Evolutionary conservation across 2,113 vertebrate species (phyloP).

Genomic region (Alces alces): DNA sequence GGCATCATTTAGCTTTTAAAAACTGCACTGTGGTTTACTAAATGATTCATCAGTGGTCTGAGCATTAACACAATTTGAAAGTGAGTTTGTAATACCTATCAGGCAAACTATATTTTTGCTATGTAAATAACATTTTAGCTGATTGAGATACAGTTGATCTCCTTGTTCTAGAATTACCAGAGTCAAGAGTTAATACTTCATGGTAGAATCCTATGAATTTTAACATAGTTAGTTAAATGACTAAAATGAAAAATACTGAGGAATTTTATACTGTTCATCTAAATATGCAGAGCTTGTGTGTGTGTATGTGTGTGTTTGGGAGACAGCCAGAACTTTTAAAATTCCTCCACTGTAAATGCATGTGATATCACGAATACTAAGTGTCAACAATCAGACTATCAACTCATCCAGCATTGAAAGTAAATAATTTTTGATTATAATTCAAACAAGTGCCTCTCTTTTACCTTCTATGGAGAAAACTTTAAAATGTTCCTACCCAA

Average conservation of each 20-base stretch:
- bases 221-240: neutral
- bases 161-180: neutral
- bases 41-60: conserved; percentile 39
- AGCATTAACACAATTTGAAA: conserved; percentile 26
- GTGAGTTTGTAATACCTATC: neutral
- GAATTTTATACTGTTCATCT: neutral
- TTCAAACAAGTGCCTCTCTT: neutral
- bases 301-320: neutral
- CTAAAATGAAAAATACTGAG: conserved; percentile 12
- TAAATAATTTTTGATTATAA: neutral
- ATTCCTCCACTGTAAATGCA: neutral
- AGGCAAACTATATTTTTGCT: neutral
- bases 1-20: conserved; percentile 50
- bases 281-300: neutral
- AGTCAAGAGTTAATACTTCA: neutral
- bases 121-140: neutral
- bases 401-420: neutral
- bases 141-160: neutral
- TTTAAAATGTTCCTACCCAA: conserved; percentile 10
- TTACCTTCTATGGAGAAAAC: neutral
- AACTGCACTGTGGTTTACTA: conserved; percentile 12
- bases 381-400: neutral
- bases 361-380: neutral
- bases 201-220: neutral
- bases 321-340: neutral